Conservation (phyloP, 2,113 vertebrate species). For the Hirundichthys speculiger region DNA sequence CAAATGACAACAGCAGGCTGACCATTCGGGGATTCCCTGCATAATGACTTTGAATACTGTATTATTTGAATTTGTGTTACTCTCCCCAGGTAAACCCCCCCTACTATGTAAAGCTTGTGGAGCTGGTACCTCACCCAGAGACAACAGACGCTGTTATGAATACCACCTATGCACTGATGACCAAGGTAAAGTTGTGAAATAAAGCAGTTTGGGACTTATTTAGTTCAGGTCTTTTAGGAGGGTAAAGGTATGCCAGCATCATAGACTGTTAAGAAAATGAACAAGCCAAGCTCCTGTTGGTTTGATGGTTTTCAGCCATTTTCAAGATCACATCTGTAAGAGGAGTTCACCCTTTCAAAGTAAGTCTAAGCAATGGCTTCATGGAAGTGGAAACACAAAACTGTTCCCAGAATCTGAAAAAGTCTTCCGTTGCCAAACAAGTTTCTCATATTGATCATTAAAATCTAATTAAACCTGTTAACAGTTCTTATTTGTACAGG, state of each 20-base stretch:
- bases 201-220: background rate
- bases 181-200: slow-evolving; percentile 66
- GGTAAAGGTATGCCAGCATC: background rate
- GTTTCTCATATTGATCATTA: too few species aligned
- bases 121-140: slow-evolving; percentile 95
- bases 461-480: too few species aligned
- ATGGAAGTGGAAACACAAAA: too few species aligned
- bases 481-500: too few species aligned
- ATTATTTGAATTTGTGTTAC: background rate
- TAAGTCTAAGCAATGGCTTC: too few species aligned
- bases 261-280: background rate
- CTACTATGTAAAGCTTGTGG: slow-evolving; percentile 92
- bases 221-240: background rate
- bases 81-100: slow-evolving; percentile 91
- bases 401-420: too few species aligned
- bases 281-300: background rate
- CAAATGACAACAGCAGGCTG: background rate
- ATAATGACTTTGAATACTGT: background rate
- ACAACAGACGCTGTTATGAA: slow-evolving; percentile 84
- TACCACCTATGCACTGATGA: slow-evolving; percentile 86
- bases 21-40: background rate
- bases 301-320: background rate
- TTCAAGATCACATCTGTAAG: too few species aligned
- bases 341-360: too few species aligned
- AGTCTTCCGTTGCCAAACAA: too few species aligned